Base-by-base conservation (phyloP, 2,888 invertebrate genomes). In the Drosophila limbata region DNA sequence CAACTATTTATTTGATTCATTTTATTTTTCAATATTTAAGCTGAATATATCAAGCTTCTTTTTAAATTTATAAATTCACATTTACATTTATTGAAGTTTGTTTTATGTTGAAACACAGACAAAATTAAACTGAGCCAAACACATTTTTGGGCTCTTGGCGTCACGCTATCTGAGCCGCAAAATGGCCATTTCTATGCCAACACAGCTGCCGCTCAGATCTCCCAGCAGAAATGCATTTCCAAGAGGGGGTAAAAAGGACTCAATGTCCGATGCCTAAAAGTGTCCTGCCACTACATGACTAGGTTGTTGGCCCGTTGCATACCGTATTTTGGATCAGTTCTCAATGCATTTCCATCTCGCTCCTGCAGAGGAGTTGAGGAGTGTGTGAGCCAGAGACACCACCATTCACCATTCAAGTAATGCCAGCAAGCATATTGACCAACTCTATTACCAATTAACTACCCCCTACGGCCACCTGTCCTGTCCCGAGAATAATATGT, bases 371-470 rank as follows among this genome's bases (percentile, higher is more conserved):
- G 37, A 57, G 33, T 57, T 52, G 45, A 33, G 55, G 33, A 60
- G 33, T 57, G 56, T 9, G 4, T 17, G 35, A n/a, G 44, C 17
- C 39, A 73, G 35, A 53, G 31, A 53, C 77, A 73, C 48, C 60
- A 72, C 63, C 61, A 62, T 25, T 15, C 60, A 71, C 62, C 60
- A 62, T 19, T n/a, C 47, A 39, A 64, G 44, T 45, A 9, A 33
- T 47, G 17, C 39, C 71, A 21, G 21, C 19, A n/a, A 19, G 65
- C 67, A 67, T 73, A 61, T 73, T 85, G 88, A 72, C 83, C 88
- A 82, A 77, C 52, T 83, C 67, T 82, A 70, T 84, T 73, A 88
- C 69, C 85, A 65, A 82, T 77, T 69, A 72, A 56, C 82, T 76
- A 83, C 82, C 88, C 81, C 83, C 69, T 85, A 64, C 45, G 53